Evolutionary conservation across 2,797 vertebrate genomes (phyloP).

Genomic region (Myiotriccus ornatus): DNA sequence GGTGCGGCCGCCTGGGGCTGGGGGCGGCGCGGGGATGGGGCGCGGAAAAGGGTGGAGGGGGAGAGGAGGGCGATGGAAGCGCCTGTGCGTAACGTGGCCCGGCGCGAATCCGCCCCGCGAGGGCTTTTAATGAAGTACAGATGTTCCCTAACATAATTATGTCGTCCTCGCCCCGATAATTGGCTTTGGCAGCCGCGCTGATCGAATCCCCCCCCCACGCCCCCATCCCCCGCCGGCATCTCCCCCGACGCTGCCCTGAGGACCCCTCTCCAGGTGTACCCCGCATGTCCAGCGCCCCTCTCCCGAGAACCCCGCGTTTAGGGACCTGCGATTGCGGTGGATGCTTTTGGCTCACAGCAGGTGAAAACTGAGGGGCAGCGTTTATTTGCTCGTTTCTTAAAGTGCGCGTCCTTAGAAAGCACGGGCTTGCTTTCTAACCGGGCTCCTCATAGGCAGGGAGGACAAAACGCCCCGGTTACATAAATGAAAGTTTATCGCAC

Average conservation of each 20-base stretch:
- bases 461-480: neutral
- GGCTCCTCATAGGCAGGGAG: neutral
- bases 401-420: neutral
- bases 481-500: neutral
- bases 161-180: neutral
- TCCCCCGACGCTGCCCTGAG: neutral
- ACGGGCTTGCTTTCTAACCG: neutral
- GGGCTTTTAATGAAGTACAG: conserved; percentile 42
- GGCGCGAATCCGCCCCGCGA: neutral
- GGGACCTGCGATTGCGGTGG: accelerated
- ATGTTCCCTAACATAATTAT: conserved; percentile 26
- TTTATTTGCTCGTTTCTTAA: neutral
- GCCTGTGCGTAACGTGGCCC: neutral
- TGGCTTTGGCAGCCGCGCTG: conserved; percentile 1
- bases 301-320: accelerated
- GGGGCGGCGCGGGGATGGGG: neutral
- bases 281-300: accelerated
- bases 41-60: neutral
- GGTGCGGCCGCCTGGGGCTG: neutral
- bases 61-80: neutral
- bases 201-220: neutral
- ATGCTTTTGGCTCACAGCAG: neutral
- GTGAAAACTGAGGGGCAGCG: neutral
- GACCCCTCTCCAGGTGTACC: neutral
- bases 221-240: neutral